Conservation (phyloP, 23 tunicate species). For the Clavelina lepadiformis region DNA sequence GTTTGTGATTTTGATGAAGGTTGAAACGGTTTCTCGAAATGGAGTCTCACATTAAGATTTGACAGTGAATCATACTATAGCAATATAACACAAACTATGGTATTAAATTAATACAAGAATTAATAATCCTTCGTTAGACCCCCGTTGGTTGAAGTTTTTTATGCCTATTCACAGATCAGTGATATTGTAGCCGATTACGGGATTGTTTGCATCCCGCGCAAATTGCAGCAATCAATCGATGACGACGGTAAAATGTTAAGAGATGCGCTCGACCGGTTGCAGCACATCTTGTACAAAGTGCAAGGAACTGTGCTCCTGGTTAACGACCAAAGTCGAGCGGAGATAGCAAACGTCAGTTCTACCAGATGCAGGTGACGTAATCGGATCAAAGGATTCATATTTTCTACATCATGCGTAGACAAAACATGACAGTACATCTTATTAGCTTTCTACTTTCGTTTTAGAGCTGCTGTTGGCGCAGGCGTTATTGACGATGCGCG, state of each 20-base stretch:
- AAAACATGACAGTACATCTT: background rate
- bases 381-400: background rate
- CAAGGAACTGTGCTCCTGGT: conserved; percentile 72
- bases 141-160: background rate
- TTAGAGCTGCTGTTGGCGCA: conserved; percentile 3
- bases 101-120: too few relatives aligned
- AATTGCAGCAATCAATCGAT: background rate
- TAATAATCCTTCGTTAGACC: background rate
- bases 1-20: background rate
- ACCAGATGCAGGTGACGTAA: conserved; percentile 57
- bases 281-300: conserved; percentile 26
- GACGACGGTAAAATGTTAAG: conserved; percentile 36
- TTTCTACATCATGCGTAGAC: background rate
- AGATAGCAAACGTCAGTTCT: conserved; percentile 49
- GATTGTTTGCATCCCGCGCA: conserved; percentile 84
- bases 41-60: background rate
- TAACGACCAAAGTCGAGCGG: conserved; percentile 32
- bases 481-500: conserved; percentile 14
- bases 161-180: conserved; percentile 31
- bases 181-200: conserved; percentile 64
- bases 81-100: background rate
- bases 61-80: background rate
- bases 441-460: background rate
- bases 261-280: conserved; percentile 51
- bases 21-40: background rate